Conservation (phyloP, 2,113 vertebrate genomes). For the Oreochromis spilurus region DNA sequence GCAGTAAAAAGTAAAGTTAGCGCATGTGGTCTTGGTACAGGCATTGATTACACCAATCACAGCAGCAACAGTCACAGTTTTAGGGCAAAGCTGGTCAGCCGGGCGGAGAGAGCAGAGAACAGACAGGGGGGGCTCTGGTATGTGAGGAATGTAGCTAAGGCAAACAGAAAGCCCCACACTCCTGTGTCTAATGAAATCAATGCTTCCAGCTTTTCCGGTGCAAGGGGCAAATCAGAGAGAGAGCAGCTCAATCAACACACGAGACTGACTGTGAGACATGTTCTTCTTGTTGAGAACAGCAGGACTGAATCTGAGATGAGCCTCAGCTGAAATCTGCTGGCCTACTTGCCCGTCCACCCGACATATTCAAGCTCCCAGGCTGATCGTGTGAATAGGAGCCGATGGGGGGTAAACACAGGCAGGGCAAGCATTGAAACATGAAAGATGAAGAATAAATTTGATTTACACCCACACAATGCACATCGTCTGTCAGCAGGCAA, state of each 20-base stretch:
- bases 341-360: not conserved
- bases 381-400: conserved; percentile 18
- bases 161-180: conserved; percentile 73
- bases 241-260: conserved; percentile 12
- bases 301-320: not conserved
- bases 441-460: conserved; percentile 1
- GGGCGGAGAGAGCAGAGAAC: conserved; percentile 23
- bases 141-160: conserved; percentile 73
- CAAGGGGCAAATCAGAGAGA: conserved; percentile 45
- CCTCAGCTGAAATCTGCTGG: not conserved
- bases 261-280: not conserved
- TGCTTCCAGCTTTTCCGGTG: conserved; percentile 58
- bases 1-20: not conserved
- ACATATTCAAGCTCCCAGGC: not conserved
- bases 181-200: conserved; percentile 73
- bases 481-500: not conserved
- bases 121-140: conserved; percentile 48
- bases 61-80: conserved; percentile 14
- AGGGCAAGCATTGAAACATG: not conserved
- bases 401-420: conserved; percentile 8
- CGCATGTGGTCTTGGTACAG: not conserved
- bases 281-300: not conserved
- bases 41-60: conserved; percentile 29
- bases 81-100: not conserved
- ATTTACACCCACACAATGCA: not conserved